Percentiles rank a stretch among this genome's conserved stretches.
phyloP scores from a whole-genome alignment of 2,113 vertebrate genomes.

The Xenus cinereus region DNA sequence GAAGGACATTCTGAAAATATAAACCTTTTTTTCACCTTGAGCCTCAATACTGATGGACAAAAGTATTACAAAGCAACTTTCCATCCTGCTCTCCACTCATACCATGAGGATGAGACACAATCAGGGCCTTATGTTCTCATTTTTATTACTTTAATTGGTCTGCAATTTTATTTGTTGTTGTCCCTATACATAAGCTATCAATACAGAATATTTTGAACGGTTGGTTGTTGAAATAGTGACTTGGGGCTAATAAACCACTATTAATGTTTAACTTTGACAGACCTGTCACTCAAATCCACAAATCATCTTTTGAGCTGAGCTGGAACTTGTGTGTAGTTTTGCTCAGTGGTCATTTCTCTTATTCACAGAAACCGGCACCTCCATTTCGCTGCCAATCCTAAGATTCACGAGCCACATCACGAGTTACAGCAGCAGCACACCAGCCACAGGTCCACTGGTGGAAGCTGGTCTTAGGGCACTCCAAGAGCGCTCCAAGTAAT shows the following conservation, averaged over 20 bases:
- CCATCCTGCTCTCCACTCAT: neutral
- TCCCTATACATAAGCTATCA: neutral
- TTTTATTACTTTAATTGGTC: neutral
- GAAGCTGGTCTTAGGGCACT: neutral
- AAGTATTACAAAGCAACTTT: neutral
- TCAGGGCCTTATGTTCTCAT: neutral
- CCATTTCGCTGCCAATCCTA: neutral
- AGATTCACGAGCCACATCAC: neutral
- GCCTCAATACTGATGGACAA: neutral
- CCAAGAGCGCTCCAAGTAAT: too few species aligned
- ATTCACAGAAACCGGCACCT: neutral
- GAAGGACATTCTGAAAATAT: neutral
- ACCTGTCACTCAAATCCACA: neutral
- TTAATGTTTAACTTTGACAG: neutral
- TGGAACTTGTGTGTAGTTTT: accelerated
- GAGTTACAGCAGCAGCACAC: neutral
- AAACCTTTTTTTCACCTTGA: neutral
- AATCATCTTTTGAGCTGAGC: neutral
- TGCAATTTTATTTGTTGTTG: neutral
- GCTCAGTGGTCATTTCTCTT: neutral
- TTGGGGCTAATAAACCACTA: neutral
- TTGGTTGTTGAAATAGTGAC: neutral
- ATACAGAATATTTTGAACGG: neutral
- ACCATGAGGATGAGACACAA: neutral
- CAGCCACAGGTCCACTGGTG: neutral